Evolutionary conservation across 2,888 invertebrate genomes (phyloP), one percentile per base, ranked within the genome.

Genomic region (Zhuqinia jingwanae): DNA sequence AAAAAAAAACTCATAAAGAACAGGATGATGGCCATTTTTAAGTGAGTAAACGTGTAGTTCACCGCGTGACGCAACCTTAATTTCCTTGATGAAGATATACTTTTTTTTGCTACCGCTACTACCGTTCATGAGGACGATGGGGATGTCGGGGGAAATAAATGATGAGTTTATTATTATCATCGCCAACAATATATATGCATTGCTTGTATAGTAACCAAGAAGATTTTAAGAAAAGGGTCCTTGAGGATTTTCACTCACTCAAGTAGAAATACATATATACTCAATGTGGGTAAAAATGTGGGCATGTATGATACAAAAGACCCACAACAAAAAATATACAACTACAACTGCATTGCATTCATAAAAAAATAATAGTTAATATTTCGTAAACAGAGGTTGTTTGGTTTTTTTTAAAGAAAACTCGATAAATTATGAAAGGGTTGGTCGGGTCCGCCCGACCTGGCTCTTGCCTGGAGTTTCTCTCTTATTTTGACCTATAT

Each of bases 11-110:
- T n/a, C n/a, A 82, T 47, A 82, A 75, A 75, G 75, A 75, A 75
- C 73, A 82, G 82, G 82, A 82, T 73, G 75, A 60, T 82, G 17
- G n/a, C 17, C n/a, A 15, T 68, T 42, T 80, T 50, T 82, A 75
- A 82, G 82, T 73, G 75, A 82, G 82, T 73, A 82, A 82, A 75
- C 82, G 42, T 82, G 75, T 82, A n/a, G 73, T 82, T 82, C 82
- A 45, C 82, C 56, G 60, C 75, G 45, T 73, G 82, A 73, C 45
- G 75, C 56, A 58, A 17, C 50, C 20, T 60, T 76, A 76, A 56
- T 76, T 47, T 42, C 20, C 36, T 22, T n/a, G n/a, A n/a, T n/a
- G n/a, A n/a, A n/a, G n/a, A 50, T 73, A 73, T 27, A 68, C 13
- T 13, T 11, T 1, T n/a, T n/a, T n/a, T n/a, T n/a, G 50, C 22